Evolutionary conservation across 64 coral and sea anemone species (phyloP).

Genomic region (Montipora sp.): DNA sequence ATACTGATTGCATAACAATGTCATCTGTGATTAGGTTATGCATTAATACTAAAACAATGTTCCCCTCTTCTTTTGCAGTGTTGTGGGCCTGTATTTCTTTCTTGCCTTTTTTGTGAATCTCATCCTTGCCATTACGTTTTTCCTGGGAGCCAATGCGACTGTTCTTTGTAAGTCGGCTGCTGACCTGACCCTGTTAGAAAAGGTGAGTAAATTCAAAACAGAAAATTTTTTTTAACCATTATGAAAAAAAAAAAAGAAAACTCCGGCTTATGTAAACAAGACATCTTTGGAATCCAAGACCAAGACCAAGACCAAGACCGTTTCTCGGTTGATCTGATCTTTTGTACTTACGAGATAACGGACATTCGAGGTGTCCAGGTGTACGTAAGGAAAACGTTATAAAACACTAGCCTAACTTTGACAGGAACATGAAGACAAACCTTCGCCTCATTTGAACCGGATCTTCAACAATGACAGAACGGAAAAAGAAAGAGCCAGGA

Average conservation of each 20-base stretch:
- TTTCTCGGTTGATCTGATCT: no score
- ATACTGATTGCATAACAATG: neutral
- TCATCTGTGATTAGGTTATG: neutral
- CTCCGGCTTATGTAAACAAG: no score
- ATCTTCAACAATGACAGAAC: neutral
- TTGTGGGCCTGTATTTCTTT: slow-evolving; percentile 55
- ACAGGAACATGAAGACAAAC: no score
- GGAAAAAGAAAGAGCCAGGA: neutral
- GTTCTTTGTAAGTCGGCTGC: slow-evolving; percentile 73
- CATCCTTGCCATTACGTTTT: slow-evolving; percentile 57
- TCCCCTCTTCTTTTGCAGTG: slow-evolving; percentile 11
- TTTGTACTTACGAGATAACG: no score
- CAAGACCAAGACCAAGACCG: no score
- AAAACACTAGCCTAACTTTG: no score
- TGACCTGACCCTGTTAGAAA: slow-evolving; percentile 71
- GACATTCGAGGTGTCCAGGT: no score
- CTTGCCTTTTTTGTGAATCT: slow-evolving; percentile 67
- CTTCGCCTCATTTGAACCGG: no score
- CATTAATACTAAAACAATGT: neutral
- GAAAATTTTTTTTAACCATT: no score
- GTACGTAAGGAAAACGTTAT: no score
- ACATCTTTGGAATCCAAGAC: no score
- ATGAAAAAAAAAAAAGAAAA: no score
- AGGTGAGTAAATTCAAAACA: slow-evolving; percentile 21
- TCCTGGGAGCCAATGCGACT: slow-evolving; percentile 71